Percentiles rank a stretch among this genome's conserved stretches.
phyloP scores from a whole-genome alignment of 2,888 invertebrate species.

The Sinhomidia bicolor region DNA sequence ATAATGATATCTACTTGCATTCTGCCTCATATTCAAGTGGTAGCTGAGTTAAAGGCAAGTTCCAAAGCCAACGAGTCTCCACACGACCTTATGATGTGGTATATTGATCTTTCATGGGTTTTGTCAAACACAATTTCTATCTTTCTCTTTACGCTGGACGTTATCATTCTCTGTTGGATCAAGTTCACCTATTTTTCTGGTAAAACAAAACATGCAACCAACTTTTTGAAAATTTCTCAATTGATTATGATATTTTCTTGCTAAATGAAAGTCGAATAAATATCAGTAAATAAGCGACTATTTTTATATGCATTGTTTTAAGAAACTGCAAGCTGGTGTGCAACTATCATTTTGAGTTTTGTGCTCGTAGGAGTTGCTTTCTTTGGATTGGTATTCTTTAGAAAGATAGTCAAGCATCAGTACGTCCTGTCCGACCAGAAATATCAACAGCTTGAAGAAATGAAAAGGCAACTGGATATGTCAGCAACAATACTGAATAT shows the following conservation, averaged over 20 bases:
- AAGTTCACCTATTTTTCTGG: conserved; percentile 79
- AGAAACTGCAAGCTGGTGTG: conserved; percentile 66
- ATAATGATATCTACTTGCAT: conserved; percentile 80
- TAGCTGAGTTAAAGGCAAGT: conserved; percentile 73
- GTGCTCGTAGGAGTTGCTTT: conserved; percentile 75
- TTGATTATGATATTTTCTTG: not conserved
- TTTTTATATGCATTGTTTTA: not conserved
- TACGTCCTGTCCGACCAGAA: conserved; percentile 72
- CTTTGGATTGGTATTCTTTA: conserved; percentile 78
- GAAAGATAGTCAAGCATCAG: conserved; percentile 77
- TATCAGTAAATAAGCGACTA: no score
- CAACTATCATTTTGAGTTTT: conserved; percentile 75
- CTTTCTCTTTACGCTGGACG: conserved; percentile 78
- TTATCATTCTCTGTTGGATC: conserved; percentile 79
- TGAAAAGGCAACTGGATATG: conserved; percentile 75
- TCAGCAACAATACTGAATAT: conserved; percentile 58
- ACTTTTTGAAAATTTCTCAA: not conserved
- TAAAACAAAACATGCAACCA: conserved; percentile 37
- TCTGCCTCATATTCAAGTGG: conserved; percentile 77
- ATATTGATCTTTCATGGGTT: conserved; percentile 79
- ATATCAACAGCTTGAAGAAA: conserved; percentile 78
- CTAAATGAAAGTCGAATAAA: no score
- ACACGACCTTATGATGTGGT: conserved; percentile 77
- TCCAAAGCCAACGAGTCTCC: conserved; percentile 75
- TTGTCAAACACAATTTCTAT: conserved; percentile 77